Base-by-base conservation (phyloP, 1,140 invertebrate species). In the Melanaphis sacchari region DNA sequence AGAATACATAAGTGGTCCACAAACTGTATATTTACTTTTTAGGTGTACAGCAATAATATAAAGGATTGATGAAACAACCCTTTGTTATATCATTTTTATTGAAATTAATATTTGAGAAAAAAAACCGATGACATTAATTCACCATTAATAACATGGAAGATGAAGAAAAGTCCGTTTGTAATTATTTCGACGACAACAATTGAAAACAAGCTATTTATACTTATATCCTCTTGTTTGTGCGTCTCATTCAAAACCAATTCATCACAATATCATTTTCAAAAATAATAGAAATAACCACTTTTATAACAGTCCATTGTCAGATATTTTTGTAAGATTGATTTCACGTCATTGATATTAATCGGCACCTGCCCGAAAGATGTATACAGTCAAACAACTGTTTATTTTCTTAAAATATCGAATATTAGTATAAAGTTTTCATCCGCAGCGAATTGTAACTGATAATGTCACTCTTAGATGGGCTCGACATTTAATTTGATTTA, bases 1-100 rank as follows among this genome's bases (percentile, higher is more conserved):
- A 91, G n/a, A 82, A 91, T 49, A 93, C 46, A 93, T 93, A 82
- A 93, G 91, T 93, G 43, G 91, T 49, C 43, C 46, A 38, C 91
- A 93, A 93, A 93, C 43, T 52, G 46, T 93, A 93, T 97, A 95
- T 66, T 90, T 66, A 59, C 89, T 93, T 85, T 38, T 93, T 85
- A 84, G 81, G 81, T 85, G 40, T 81, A 36, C 46, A 21, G 22
- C 49, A 54, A 90, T 31, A 76, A 90, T 59, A 90, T 40, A 59
- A 92, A 38, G 31, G 5, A 41, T 7, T 40, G 15, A 24, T 21
- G 26, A 21, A 38, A 84, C 41, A n/a, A 84, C 76, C 84, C 41
- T 82, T 40, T 92, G 31, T 46, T 8, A 38, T 82, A 49, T 38
- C 1, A 36, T 38, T 43, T 92, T 84, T 38, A 40, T 92, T 40